Percentiles rank a stretch among this genome's conserved stretches.
These are phyloP conservation scores for Macrophya annulata DNA, from an alignment of 2,888 invertebrate genomes.

Conservation along the genomic window DNA sequence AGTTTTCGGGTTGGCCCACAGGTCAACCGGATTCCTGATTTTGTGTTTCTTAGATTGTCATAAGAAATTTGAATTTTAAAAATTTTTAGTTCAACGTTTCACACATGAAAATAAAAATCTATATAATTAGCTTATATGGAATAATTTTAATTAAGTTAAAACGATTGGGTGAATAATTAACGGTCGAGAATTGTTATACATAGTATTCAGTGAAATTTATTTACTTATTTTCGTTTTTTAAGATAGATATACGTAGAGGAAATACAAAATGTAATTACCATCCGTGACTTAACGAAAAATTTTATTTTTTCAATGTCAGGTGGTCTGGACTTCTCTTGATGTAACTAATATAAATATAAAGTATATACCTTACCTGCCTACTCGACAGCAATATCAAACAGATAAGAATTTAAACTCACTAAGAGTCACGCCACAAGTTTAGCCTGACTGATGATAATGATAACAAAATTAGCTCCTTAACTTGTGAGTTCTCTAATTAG, in stretches of 20 bases:
- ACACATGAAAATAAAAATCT: no score
- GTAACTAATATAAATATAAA: conserved; percentile 27
- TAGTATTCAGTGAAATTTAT: neutral
- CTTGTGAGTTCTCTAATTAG: conserved; percentile 45
- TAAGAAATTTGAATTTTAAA: neutral
- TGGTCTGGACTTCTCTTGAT: neutral
- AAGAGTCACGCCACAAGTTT: conserved; percentile 30
- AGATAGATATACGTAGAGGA: neutral
- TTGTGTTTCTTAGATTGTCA: neutral
- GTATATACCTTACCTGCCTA: neutral
- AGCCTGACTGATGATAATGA: conserved; percentile 39
- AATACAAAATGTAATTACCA: neutral
- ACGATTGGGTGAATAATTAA: neutral
- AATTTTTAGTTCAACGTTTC: neutral
- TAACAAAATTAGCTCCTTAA: conserved; percentile 34
- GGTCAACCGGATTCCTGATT: no score
- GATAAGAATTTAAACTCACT: conserved; percentile 24
- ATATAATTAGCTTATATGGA: no score
- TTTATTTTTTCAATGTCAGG: neutral
- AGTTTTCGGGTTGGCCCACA: no score
- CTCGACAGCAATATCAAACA: neutral
- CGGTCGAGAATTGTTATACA: no score
- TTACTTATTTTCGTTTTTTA: neutral
- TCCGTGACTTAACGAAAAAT: conserved; percentile 11
- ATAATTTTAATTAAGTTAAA: neutral